A percentile compares a stretch with the other conserved stretches of the same genome.
These are phyloP conservation scores for Pipra filicauda DNA, from an alignment of 2,113 vertebrate species.

Conservation along the genomic window DNA sequence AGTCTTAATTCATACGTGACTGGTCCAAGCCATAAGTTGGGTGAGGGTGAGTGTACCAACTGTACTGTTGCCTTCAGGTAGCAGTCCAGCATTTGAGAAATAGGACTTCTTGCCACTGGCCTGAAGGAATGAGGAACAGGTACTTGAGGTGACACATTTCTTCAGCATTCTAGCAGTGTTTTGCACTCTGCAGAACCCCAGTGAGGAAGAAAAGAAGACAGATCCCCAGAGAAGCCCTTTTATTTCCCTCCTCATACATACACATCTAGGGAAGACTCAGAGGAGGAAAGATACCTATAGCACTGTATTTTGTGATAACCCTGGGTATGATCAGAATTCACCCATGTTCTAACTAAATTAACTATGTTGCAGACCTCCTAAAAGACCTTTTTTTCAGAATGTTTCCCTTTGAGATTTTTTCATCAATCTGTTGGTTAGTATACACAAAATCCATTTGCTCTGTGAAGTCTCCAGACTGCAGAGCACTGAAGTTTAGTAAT, in stretches of 20 bases:
- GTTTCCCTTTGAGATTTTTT: not conserved
- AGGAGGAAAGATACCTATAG: not conserved
- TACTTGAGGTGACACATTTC: not conserved
- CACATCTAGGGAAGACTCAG: not conserved
- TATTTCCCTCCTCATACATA: not conserved
- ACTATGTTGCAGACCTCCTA: not conserved
- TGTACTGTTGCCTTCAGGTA: not conserved
- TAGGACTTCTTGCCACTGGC: not conserved
- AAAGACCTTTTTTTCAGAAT: not conserved
- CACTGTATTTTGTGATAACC: not conserved
- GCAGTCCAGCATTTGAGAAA: not conserved
- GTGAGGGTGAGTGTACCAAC: not conserved
- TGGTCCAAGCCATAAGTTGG: rapidly evolving
- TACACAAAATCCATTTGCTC: not conserved
- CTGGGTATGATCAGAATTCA: not conserved
- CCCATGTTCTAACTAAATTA: not conserved
- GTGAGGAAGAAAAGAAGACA: not conserved
- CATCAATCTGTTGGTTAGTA: not conserved
- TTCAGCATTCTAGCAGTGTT: not conserved
- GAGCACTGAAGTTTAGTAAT: not conserved
- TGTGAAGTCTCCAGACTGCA: not conserved
- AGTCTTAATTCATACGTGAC: not conserved
- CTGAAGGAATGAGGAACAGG: not conserved
- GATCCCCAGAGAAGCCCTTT: not conserved
- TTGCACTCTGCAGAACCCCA: not conserved